Evolutionary conservation across 1,140 invertebrate species (phyloP).

Genomic region (Trypoxylus dichotomus): DNA sequence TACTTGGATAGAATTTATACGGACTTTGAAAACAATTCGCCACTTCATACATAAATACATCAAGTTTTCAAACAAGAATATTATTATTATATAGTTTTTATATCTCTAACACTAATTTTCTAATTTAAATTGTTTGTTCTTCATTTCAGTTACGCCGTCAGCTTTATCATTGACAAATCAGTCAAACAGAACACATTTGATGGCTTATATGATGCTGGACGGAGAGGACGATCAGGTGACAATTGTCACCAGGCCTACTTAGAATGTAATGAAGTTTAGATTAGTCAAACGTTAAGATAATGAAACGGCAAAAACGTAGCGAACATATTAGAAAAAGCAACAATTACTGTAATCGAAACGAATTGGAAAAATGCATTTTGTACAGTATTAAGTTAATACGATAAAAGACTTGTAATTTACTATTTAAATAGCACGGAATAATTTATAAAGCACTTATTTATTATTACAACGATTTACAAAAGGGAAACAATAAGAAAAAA

Average conservation of each 20-base stretch:
- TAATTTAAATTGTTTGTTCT: background rate
- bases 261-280: conserved; percentile 84
- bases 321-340: background rate
- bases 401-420: conserved; percentile 14
- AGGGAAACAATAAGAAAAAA: background rate
- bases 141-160: conserved; percentile 75
- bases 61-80: too few relatives aligned
- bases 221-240: conserved; percentile 78
- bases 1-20: too few relatives aligned
- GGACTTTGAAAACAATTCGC: too few relatives aligned
- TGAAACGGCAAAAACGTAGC: background rate
- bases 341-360: background rate
- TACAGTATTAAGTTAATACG: conserved; percentile 14
- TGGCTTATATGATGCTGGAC: conserved; percentile 78
- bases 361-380: conserved; percentile 7
- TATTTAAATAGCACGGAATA: background rate
- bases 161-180: conserved; percentile 75
- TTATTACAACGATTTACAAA: background rate
- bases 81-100: too few relatives aligned
- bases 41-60: too few relatives aligned
- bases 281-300: background rate
- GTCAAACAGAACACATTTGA: conserved; percentile 75
- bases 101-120: too few relatives aligned
- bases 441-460: conserved; percentile 21
- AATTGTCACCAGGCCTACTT: conserved; percentile 81